Evolutionary conservation across 2,113 vertebrate species (phyloP).

Genomic region (Myocastor coypus): DNA sequence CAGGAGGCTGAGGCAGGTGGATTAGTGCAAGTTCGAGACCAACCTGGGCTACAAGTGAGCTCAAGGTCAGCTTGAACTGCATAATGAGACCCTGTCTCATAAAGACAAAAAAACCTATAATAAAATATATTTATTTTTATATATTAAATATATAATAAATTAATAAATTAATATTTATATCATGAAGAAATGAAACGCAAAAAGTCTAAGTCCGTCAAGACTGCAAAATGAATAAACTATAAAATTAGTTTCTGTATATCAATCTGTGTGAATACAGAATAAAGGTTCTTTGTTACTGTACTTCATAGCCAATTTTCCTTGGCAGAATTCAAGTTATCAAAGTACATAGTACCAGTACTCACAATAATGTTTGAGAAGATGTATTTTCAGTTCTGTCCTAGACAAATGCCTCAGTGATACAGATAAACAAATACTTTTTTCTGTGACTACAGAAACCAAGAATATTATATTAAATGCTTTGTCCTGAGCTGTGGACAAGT

Average conservation of each 20-base stretch:
- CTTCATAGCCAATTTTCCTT: background rate
- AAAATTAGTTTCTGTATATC: background rate
- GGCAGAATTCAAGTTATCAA: background rate
- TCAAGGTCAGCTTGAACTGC: no score
- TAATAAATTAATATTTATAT: no score
- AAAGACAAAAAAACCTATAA: no score
- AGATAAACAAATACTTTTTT: background rate
- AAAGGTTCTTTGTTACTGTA: background rate
- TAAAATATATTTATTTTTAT: no score
- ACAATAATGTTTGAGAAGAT: background rate
- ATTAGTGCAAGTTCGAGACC: no score
- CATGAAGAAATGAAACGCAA: background rate
- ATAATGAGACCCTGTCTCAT: no score
- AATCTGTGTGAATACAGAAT: background rate
- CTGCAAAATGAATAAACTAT: background rate
- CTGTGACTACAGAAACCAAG: background rate
- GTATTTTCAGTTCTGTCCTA: background rate
- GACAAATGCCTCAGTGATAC: background rate
- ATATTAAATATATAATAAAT: no score
- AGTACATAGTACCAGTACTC: no score
- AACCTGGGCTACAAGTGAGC: no score
- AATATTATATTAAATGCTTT: background rate
- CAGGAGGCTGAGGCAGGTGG: no score
- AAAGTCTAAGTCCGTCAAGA: background rate
- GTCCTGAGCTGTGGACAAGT: background rate